Evolutionary conservation across 2,113 vertebrate genomes (phyloP), one percentile per base, ranked within the genome.

Genomic region (Pleuronectes platessa): DNA sequence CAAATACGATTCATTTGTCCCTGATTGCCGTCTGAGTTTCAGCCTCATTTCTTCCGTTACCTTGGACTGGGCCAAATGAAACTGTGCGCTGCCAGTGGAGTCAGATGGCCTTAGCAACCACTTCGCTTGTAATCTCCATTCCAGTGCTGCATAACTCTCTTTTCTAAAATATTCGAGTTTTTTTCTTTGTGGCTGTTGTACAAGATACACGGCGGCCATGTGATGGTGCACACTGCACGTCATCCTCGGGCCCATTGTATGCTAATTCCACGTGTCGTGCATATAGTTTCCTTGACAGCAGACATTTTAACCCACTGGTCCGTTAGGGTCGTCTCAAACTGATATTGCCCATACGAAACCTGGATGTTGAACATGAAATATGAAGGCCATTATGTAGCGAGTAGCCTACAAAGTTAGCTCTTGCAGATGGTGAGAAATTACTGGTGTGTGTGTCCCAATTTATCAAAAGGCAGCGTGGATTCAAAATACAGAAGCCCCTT

Each of bases 21-120:
- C 64, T 93, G 89, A 93, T 92, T 91, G 85, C 80, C 4, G 23
- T 47, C 76, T 73, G 83, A 82, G n/a, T 66, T 73, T 63, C 40
- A 58, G 24, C 27, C 27, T 68, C 20, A 65, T 65, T 68, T 82
- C 56, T 61, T 76, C 31, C 27, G 20, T 66, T 47, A 47, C 31
- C 23, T 60, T 66, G 62, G 45, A 45, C 54, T 71, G n/a, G 37
- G 69, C 26, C 7, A 76, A 83, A 77, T 61, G 8, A 83, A 64
- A 9, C 42, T 14, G 14, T 54, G n/a, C 6, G 14, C 1, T n/a
- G 51, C 12, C 13, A 62, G 62, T 66, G 27, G 15, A 74, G 67
- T 72, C 40, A 53, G 13, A 20, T 69, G 60, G 40, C 27, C 40
- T 67, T 55, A 42, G 54, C 61, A 59, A 53, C 54, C 14, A 24